phyloP scores from a whole-genome alignment of 2,113 vertebrate genomes.

The Hipposideros armiger region DNA sequence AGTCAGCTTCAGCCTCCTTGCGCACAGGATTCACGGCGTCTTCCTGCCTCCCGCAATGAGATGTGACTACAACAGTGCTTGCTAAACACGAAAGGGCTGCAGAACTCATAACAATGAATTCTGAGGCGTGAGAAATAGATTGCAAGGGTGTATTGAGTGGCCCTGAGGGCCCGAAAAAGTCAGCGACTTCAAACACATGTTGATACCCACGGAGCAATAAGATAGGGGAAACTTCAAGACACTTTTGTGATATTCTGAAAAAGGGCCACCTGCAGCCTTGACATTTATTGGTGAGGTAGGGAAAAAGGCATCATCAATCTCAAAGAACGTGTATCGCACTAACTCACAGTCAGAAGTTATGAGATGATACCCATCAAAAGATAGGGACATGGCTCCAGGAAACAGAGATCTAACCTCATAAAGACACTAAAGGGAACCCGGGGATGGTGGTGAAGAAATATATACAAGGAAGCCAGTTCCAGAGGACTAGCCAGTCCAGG shows the following conservation, averaged over 20 bases:
- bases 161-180: not conserved
- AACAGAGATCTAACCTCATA: not conserved
- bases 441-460: not conserved
- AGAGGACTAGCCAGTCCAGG: not conserved
- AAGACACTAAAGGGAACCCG: not conserved
- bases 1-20: not conserved
- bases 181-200: not conserved
- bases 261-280: not conserved
- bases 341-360: not conserved
- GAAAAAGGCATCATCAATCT: not conserved
- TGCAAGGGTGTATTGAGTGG: fast-evolving
- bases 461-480: not conserved
- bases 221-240: not conserved
- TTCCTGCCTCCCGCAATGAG: not conserved
- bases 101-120: not conserved
- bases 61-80: fast-evolving
- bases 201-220: not conserved
- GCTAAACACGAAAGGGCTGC: not conserved
- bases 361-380: not conserved
- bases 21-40: not conserved
- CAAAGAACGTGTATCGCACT: not conserved
- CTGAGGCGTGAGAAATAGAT: not conserved
- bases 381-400: not conserved
- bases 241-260: not conserved
- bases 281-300: not conserved